A percentile compares a stretch with the other conserved stretches of the same genome.
These are phyloP conservation scores for Neoascia interrupta DNA, from an alignment of 2,888 invertebrate genomes.

Conservation along the genomic window DNA sequence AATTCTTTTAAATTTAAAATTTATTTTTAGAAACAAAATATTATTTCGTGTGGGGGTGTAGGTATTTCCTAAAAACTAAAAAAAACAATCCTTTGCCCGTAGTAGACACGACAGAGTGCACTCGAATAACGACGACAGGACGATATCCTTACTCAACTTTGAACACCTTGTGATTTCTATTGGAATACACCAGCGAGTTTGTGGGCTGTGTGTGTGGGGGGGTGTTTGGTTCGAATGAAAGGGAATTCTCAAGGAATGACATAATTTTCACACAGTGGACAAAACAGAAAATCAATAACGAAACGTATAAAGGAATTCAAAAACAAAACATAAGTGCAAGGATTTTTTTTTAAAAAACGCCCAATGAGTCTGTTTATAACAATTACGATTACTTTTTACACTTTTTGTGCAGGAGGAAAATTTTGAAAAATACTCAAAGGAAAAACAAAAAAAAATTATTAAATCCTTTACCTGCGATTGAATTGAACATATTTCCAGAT, in stretches of 20 bases:
- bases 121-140: not conserved
- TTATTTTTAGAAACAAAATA: not conserved
- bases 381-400: not conserved
- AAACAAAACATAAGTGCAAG: constrained; percentile 9
- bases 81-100: too few relatives aligned
- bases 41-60: not conserved
- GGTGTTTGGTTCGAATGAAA: not conserved
- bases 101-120: too few relatives aligned
- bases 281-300: constrained; percentile 27
- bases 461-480: constrained; percentile 77
- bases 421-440: not conserved
- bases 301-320: not conserved
- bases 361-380: constrained; percentile 22
- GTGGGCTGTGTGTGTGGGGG: not conserved
- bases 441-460: not conserved
- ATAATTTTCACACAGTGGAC: constrained; percentile 32
- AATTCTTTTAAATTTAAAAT: not conserved
- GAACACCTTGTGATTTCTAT: constrained; percentile 4
- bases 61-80: too few relatives aligned
- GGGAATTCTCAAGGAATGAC: constrained; percentile 46
- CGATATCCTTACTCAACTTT: constrained; percentile 37
- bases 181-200: not conserved
- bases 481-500: constrained; percentile 77
- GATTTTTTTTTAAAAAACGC: not conserved
- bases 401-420: constrained; percentile 8